Percentiles rank a stretch among this genome's conserved stretches.
phyloP scores from a whole-genome alignment of 2,888 invertebrate species.

The Idaea straminata region DNA sequence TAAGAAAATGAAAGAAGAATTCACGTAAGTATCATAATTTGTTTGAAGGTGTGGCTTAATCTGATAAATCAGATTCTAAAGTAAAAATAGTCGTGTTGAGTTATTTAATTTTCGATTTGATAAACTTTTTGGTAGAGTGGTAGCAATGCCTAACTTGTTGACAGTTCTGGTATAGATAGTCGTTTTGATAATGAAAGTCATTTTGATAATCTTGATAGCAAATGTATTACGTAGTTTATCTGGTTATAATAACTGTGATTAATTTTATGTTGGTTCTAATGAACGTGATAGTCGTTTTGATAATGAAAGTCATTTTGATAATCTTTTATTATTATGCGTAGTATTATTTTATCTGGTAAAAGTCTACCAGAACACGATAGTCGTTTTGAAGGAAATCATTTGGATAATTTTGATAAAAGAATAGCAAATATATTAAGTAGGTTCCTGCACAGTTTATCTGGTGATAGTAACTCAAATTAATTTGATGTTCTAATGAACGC shows the following conservation, averaged over 20 bases:
- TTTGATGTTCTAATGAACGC: neutral
- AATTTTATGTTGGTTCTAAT: no score
- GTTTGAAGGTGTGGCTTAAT: neutral
- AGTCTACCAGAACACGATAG: no score
- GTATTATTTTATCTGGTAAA: no score
- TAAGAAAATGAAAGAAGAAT: constrained; percentile 97
- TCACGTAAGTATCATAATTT: constrained; percentile 82
- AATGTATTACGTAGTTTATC: no score
- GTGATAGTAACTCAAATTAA: no score
- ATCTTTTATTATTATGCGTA: neutral
- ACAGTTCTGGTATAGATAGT: neutral
- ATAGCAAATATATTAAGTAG: no score
- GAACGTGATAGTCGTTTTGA: neutral
- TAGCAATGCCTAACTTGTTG: no score
- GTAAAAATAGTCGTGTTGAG: neutral
- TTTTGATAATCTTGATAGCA: neutral
- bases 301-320: neutral
- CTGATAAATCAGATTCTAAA: neutral
- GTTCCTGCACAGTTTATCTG: no score
- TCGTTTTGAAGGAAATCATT: no score
- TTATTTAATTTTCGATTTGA: neutral
- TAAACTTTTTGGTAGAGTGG: neutral
- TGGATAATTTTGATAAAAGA: no score
- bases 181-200: neutral
- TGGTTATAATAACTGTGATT: no score